A percentile compares a stretch with the other conserved stretches of the same genome.
Evolutionary conservation across 2,888 invertebrate species (phyloP).

Genomic region (Adelphocoris suturalis): DNA sequence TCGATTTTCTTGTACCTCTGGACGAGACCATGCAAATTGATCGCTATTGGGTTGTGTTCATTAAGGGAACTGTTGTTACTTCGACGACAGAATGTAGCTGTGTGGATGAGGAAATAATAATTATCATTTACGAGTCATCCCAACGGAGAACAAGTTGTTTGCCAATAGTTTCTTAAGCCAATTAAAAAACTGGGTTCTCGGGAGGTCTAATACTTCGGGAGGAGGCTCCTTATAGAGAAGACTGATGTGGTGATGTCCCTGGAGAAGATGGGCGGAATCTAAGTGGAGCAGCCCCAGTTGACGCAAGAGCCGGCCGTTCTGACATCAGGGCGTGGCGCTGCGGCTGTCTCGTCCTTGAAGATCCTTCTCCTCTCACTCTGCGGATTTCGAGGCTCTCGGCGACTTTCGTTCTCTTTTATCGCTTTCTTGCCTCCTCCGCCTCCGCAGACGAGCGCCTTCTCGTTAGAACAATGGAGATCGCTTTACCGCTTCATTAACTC

Average conservation of each 20-base stretch:
- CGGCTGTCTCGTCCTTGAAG: conserved; percentile 40
- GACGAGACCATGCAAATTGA: no score
- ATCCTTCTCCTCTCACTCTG: conserved; percentile 52
- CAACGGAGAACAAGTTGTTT: not conserved
- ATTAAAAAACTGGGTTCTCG: not conserved
- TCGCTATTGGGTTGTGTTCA: no score
- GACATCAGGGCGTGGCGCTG: conserved; percentile 53
- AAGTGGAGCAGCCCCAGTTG: conserved; percentile 54
- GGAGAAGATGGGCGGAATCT: conserved; percentile 22
- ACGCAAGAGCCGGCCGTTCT: conserved; percentile 46
- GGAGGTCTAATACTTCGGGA: not conserved
- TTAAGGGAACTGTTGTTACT: no score
- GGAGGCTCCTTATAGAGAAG: conserved; percentile 13
- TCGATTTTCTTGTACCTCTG: no score
- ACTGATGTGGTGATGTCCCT: conserved; percentile 35
- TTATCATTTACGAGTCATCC: no score
- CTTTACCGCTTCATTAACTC: conserved; percentile 54
- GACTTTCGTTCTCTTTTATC: conserved; percentile 54
- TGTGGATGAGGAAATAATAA: no score
- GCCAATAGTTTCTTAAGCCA: not conserved
- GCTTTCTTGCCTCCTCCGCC: conserved; percentile 24
- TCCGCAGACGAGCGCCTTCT: conserved; percentile 10
- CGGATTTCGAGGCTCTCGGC: conserved; percentile 26
- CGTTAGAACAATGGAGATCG: conserved; percentile 37
- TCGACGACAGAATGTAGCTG: no score